Evolutionary conservation across 2,113 vertebrate genomes (phyloP).

Genomic region (Sapayoa aenigma): DNA sequence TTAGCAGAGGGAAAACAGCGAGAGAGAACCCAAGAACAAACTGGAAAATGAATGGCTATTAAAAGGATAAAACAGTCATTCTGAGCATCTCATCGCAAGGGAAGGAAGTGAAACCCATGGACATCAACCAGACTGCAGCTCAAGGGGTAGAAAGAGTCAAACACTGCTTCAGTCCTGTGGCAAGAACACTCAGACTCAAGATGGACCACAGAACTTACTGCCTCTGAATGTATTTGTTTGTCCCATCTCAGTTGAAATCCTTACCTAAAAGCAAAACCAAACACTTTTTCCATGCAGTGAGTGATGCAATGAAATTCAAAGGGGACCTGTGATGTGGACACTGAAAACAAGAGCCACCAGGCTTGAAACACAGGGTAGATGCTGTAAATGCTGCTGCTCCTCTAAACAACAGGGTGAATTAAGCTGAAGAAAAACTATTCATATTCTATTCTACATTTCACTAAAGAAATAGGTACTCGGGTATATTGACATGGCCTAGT

Average conservation of each 20-base stretch:
- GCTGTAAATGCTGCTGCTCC: not conserved
- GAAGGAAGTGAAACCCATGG: not conserved
- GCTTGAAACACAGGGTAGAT: not conserved
- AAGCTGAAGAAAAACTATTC: not conserved
- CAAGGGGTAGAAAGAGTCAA: not conserved
- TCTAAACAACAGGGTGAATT: not conserved
- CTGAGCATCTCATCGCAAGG: not conserved
- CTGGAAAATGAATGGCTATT: not conserved
- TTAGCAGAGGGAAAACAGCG: not conserved
- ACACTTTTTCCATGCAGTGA: not conserved
- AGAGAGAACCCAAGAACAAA: not conserved
- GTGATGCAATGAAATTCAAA: not conserved
- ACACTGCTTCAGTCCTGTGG: not conserved
- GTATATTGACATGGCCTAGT: not conserved
- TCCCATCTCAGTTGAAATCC: not conserved
- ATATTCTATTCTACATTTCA: not conserved
- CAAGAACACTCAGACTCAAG: not conserved
- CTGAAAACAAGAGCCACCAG: not conserved
- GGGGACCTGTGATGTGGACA: not conserved
- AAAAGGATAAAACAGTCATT: not conserved
- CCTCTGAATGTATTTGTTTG: not conserved
- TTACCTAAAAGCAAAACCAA: not conserved
- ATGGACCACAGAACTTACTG: not conserved
- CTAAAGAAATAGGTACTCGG: not conserved
- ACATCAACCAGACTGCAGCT: not conserved